Conservation (phyloP, 2,113 vertebrate species). For the Saguinus imperator region DNA sequence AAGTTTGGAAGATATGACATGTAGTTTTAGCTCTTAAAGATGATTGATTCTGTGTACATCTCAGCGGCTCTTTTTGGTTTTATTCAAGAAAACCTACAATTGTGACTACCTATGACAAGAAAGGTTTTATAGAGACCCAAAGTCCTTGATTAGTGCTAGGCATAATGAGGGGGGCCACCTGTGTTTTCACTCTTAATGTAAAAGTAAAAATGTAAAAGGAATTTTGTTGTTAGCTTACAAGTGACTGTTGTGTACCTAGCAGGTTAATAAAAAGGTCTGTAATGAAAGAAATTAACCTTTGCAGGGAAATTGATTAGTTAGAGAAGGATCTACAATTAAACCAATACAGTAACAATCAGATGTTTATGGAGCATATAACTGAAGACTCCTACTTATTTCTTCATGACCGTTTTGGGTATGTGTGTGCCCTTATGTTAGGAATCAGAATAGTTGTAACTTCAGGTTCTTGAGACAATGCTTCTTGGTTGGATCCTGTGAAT, state of each 20-base stretch:
- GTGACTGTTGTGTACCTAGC: background rate
- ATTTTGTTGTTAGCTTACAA: background rate
- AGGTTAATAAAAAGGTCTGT: background rate
- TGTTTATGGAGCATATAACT: background rate
- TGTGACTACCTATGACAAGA: background rate
- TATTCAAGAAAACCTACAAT: background rate
- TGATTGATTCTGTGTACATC: background rate
- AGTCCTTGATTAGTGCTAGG: background rate
- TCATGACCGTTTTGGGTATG: background rate
- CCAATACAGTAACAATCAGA: background rate
- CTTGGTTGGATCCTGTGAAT: background rate
- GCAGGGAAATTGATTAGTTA: background rate
- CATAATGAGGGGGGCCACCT: background rate
- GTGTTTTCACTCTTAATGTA: background rate
- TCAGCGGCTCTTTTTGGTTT: background rate
- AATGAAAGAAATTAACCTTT: conserved; percentile 46
- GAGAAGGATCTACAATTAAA: conserved; percentile 1
- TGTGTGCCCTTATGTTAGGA: background rate
- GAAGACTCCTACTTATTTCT: background rate
- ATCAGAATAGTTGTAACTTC: background rate
- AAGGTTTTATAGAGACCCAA: background rate
- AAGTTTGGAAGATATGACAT: background rate
- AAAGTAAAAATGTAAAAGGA: background rate
- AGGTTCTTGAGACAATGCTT: background rate
- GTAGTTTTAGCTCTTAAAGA: background rate